These are phyloP conservation scores for Penaeus vannamei DNA, from an alignment of 1,140 invertebrate species.

Conservation along the genomic window DNA sequence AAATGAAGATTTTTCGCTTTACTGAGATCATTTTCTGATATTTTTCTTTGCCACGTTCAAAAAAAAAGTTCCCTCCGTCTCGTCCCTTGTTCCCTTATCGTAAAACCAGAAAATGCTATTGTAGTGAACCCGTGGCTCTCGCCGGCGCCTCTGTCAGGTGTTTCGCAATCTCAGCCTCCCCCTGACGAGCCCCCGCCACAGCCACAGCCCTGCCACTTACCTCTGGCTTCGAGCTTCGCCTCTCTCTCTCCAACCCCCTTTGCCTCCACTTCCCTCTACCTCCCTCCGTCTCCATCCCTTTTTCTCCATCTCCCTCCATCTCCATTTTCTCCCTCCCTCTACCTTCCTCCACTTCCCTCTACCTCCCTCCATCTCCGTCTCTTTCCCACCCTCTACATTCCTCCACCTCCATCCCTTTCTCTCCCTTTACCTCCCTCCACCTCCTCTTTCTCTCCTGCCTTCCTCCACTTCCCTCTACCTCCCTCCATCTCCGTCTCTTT, in stretches of 20 bases:
- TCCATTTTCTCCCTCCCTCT: background rate
- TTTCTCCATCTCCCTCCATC: no score
- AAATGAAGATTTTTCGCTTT: no score
- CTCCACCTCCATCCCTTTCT: background rate
- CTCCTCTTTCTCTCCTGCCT: background rate
- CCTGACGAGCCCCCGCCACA: conserved; percentile 27
- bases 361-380: background rate
- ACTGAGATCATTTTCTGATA: no score
- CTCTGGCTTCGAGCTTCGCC: background rate
- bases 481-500: background rate
- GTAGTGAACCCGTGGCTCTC: no score
- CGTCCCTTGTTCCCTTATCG: no score
- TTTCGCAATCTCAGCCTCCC: background rate
- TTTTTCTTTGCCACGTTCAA: no score
- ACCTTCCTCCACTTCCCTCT: background rate
- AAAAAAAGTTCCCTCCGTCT: no score
- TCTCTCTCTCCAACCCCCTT: background rate
- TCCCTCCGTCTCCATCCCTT: background rate
- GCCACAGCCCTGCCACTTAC: background rate
- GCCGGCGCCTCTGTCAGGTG: no score
- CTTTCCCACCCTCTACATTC: background rate
- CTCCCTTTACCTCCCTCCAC: background rate
- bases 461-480: background rate
- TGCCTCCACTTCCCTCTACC: background rate
- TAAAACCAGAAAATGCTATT: no score